Conservation (phyloP, 2,113 vertebrate species). For the Calyptommatus sinebrachiatus region DNA sequence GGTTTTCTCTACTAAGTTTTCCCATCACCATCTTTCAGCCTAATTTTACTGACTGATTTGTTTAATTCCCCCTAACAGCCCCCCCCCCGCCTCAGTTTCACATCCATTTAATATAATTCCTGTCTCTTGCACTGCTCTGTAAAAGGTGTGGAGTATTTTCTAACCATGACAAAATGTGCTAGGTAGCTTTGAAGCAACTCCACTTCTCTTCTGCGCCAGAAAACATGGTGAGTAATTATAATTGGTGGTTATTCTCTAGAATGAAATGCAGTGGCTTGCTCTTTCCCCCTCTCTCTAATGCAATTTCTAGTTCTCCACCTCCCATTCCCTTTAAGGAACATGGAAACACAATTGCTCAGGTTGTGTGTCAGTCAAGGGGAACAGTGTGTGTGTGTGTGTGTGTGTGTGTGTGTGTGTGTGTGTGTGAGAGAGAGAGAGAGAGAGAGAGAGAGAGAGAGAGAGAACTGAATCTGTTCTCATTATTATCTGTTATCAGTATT, state of each 20-base stretch:
- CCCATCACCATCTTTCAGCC: constrained; percentile 43
- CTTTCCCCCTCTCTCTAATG: constrained; percentile 22
- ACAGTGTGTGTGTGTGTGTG: too few relatives aligned
- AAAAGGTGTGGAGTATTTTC: constrained; percentile 77
- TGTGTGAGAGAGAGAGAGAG: constrained; percentile 39
- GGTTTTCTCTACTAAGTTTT: constrained; percentile 75
- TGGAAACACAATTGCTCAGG: constrained; percentile 54
- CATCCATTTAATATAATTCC: constrained; percentile 83
- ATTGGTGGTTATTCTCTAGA: constrained; percentile 66
- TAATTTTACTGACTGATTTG: constrained; percentile 78
- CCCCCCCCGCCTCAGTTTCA: constrained; percentile 80
- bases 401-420: too few relatives aligned
- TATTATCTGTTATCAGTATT: constrained; percentile 29
- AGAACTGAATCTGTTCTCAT: constrained; percentile 46
- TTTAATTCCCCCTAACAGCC: constrained; percentile 68
- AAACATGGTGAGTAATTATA: constrained; percentile 74
- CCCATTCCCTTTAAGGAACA: constrained; percentile 47
- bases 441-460: constrained; percentile 34
- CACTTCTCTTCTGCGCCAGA: constrained; percentile 72
- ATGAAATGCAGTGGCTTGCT: constrained; percentile 53
- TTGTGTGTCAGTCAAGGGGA: constrained; percentile 42
- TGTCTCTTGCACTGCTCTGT: constrained; percentile 65
- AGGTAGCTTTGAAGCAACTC: constrained; percentile 62
- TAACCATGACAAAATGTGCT: constrained; percentile 68
- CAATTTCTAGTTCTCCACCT: constrained; percentile 49